A percentile compares a stretch with the other conserved stretches of the same genome.
Evolutionary conservation across 2,797 vertebrate species (phyloP).

Genomic region (Schizopygopsis malacanthus): DNA sequence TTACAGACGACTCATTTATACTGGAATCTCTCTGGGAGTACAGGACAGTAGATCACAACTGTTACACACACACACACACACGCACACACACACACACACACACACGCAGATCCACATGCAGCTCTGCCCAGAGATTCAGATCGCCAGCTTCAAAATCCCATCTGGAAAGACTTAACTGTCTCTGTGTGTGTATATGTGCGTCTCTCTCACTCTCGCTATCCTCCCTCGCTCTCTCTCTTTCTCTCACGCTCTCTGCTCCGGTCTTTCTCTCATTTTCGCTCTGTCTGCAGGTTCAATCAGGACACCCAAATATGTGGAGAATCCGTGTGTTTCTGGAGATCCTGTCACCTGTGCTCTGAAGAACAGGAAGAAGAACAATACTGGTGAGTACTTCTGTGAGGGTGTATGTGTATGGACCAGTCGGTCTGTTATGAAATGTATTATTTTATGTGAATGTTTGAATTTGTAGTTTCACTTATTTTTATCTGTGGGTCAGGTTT

Average conservation of each 20-base stretch:
- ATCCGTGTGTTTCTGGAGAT: slow-evolving; percentile 90
- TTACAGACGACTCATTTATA: slow-evolving; percentile 42
- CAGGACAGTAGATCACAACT: slow-evolving; percentile 14
- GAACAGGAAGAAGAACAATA: slow-evolving; percentile 80
- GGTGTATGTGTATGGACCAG: neutral
- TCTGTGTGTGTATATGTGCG: slow-evolving; percentile 37
- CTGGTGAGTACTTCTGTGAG: slow-evolving; percentile 80
- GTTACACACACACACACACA: slow-evolving; percentile 16
- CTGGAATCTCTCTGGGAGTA: slow-evolving; percentile 41
- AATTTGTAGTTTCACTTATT: neutral
- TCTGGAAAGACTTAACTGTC: slow-evolving; percentile 60
- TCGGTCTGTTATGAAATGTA: neutral
- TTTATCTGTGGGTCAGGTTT: neutral
- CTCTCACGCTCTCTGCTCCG: neutral
- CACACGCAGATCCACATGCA: slow-evolving; percentile 34
- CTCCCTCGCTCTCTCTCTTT: neutral
- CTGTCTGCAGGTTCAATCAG: slow-evolving; percentile 86
- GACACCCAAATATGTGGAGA: slow-evolving; percentile 97
- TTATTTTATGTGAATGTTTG: neutral
- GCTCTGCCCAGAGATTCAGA: slow-evolving; percentile 34
- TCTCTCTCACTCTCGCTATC: slow-evolving; percentile 12
- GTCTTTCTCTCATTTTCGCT: slow-evolving; percentile 15
- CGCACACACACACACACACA: slow-evolving; percentile 4
- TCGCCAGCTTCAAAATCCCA: slow-evolving; percentile 56
- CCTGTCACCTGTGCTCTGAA: slow-evolving; percentile 81